Evolutionary conservation across 2,797 vertebrate species (phyloP).

Genomic region (Peromyscus nudipes): DNA sequence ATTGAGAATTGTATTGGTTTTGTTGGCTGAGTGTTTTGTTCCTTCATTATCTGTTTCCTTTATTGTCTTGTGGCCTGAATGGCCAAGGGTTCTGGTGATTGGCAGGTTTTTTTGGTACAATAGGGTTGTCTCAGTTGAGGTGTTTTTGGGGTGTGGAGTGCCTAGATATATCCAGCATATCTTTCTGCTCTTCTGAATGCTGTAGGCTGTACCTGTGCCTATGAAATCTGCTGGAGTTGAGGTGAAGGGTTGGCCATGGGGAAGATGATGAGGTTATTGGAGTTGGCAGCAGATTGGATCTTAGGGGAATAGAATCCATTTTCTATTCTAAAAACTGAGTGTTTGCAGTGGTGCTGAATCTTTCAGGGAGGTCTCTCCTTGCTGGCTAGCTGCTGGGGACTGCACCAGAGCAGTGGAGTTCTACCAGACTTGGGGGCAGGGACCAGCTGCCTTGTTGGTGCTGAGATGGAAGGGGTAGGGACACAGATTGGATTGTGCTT

Average conservation of each 20-base stretch:
- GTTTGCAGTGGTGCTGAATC: neutral
- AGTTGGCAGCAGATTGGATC: neutral
- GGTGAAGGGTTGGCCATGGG: neutral
- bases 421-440: neutral
- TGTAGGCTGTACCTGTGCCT: neutral
- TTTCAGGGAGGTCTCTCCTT: neutral
- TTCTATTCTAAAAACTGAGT: too few species aligned
- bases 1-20: neutral
- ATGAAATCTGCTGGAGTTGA: neutral
- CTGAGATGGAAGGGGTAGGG: neutral
- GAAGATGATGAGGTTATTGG: neutral
- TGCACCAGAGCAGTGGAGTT: neutral
- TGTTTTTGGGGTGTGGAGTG: neutral
- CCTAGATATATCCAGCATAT: neutral
- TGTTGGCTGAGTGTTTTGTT: neutral
- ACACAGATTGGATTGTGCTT: neutral
- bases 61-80: neutral
- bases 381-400: neutral
- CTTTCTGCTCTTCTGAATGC: neutral
- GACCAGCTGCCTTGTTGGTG: neutral
- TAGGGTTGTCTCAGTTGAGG: neutral
- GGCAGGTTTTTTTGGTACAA: neutral
- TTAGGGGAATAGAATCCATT: neutral
- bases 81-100: neutral
- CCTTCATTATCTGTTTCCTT: neutral